These are phyloP conservation scores for Sarcoramphus papa DNA, from an alignment of 2,797 vertebrate genomes.

Conservation along the genomic window DNA sequence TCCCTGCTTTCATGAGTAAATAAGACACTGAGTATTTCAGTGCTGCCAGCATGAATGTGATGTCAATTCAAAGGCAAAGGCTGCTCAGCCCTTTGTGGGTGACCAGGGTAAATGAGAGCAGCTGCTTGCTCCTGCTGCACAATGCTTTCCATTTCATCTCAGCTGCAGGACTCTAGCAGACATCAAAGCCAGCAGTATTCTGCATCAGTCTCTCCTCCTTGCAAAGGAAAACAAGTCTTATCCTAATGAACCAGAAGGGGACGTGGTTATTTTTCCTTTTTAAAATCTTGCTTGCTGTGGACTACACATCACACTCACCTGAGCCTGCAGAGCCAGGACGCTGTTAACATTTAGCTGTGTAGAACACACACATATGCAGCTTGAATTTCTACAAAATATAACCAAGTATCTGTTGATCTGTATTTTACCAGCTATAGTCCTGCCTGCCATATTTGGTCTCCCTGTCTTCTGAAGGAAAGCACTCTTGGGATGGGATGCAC, in stretches of 20 bases:
- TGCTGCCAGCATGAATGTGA: neutral
- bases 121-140: neutral
- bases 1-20: neutral
- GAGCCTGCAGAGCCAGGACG: neutral
- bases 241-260: neutral
- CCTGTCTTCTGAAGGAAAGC: neutral
- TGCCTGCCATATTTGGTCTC: neutral
- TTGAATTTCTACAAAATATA: neutral
- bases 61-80: slow-evolving; percentile 1
- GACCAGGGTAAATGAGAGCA: neutral
- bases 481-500: too few species aligned
- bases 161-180: neutral
- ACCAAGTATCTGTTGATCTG: rapidly evolving
- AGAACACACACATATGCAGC: neutral
- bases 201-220: neutral
- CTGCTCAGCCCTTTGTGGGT: neutral
- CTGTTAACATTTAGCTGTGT: neutral
- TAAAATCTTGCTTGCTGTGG: neutral
- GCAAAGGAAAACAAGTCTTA: neutral
- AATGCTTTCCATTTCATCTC: neutral
- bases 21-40: neutral
- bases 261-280: neutral
- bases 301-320: neutral
- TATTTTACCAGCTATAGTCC: neutral
- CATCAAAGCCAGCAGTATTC: neutral